phyloP scores from a whole-genome alignment of 1,140 invertebrate genomes.

The Bombus impatiens region DNA sequence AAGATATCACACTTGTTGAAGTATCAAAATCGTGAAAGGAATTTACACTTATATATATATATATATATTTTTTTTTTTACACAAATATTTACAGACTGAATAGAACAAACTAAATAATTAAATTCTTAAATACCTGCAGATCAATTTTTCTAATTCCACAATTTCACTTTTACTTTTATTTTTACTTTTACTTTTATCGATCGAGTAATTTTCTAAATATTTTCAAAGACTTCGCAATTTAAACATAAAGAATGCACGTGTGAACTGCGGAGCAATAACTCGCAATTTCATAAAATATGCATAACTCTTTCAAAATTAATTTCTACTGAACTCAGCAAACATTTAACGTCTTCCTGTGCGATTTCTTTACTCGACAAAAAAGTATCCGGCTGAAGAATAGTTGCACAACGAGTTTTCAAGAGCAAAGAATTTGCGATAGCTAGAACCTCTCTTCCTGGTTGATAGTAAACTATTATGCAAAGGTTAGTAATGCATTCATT shows the following conservation, averaged over 20 bases:
- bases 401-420: background rate
- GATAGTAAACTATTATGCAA: conserved; percentile 53
- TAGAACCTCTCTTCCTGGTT: background rate
- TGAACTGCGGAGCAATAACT: too few species aligned
- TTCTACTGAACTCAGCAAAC: background rate
- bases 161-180: background rate
- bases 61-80: too few species aligned
- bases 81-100: too few species aligned
- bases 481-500: background rate
- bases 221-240: too few species aligned
- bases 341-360: background rate
- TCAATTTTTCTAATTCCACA: background rate
- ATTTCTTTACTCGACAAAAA: background rate
- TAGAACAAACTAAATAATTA: background rate
- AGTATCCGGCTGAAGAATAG: background rate
- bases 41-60: too few species aligned
- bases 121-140: background rate
- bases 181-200: background rate
- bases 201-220: too few species aligned
- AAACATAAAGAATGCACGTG: too few species aligned
- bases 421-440: conserved; percentile 5
- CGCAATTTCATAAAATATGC: too few species aligned
- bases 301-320: background rate
- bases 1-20: too few species aligned
- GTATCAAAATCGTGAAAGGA: too few species aligned